phyloP scores from a whole-genome alignment of 2,888 invertebrate genomes.

The Polymixis lichenea region DNA sequence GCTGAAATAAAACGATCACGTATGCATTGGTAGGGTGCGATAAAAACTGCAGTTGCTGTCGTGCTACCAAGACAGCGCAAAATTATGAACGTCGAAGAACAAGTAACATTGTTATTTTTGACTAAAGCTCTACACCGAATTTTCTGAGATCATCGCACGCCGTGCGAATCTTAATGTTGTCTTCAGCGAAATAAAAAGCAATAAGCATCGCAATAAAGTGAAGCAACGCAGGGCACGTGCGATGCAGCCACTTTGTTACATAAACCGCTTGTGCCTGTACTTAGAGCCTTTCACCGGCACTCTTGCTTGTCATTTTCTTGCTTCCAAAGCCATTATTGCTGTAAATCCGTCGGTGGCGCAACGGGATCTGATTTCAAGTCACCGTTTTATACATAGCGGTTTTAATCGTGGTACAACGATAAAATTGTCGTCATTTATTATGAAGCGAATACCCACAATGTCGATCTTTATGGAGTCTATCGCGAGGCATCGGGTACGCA shows the following conservation, averaged over 20 bases:
- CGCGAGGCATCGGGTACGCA: constrained; percentile 23
- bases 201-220: constrained; percentile 65
- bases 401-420: constrained; percentile 56
- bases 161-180: constrained; percentile 68
- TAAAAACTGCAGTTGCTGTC: constrained; percentile 42
- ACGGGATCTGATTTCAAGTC: constrained; percentile 72
- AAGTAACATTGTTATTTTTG: constrained; percentile 59
- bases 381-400: constrained; percentile 65
- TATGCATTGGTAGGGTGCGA: constrained; percentile 34
- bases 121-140: constrained; percentile 61
- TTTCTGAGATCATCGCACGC: constrained; percentile 70
- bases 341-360: constrained; percentile 73
- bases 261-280: constrained; percentile 76
- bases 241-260: constrained; percentile 76
- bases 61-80: constrained; percentile 38
- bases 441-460: constrained; percentile 41
- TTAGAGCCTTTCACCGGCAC: constrained; percentile 81
- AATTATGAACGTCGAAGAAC: constrained; percentile 42
- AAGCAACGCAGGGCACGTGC: constrained; percentile 73
- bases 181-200: constrained; percentile 66
- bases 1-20: constrained; percentile 42
- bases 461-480: constrained; percentile 48
- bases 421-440: constrained; percentile 52
- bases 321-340: constrained; percentile 76
- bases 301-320: constrained; percentile 81